Evolutionary conservation across 64 coral and sea anemone species (phyloP), one percentile per base, ranked within the genome.

Genomic region (Montipora foliosa): DNA sequence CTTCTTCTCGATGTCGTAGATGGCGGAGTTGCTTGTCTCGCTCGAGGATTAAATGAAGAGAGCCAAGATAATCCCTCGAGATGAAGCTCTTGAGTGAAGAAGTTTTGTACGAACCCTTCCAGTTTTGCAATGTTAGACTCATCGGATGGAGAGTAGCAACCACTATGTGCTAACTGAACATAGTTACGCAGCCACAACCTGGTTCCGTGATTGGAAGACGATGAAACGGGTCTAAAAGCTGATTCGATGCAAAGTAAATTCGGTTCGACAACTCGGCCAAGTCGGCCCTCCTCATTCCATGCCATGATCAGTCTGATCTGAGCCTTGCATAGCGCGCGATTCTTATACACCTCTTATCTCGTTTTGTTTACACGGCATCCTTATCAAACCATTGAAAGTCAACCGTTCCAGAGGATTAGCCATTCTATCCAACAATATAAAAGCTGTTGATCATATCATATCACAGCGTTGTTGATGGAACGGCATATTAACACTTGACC

Each of bases 61-160:
- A 0, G 3, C 44, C 29, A 45, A 46, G 82, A 84, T 68, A 50
- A 86, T 62, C 46, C 45, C 60, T 84, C 14, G 60, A 84, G 61
- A 15, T 49, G 2, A 68, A 46, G 20, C 81, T 84, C 81, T 84
- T 47, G 17, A 86, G 20, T 71, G 66, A 86, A 86, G 82, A 71
- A 86, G 66, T 86, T 72, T 8, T 67, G 37, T 24, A 86, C 66
- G 67, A 86, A 86, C 16, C n/a, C 17, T 68, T 86, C 82, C 16
- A 86, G 47, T 49, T 78, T 19, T 0, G 16, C 15, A 78, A 78
- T 17, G 7, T 48, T 10, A 48, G 76, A 49, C 45, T 49, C 76
- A 49, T 47, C 44, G 3, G 45, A 5, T 44, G 44, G 66, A 17
- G 60, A 24, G 5, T 21, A 21, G 68, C 20, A 71, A 71, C 20